Evolutionary conservation across 1,140 invertebrate genomes (phyloP).

Genomic region (Lucilia cuprina): DNA sequence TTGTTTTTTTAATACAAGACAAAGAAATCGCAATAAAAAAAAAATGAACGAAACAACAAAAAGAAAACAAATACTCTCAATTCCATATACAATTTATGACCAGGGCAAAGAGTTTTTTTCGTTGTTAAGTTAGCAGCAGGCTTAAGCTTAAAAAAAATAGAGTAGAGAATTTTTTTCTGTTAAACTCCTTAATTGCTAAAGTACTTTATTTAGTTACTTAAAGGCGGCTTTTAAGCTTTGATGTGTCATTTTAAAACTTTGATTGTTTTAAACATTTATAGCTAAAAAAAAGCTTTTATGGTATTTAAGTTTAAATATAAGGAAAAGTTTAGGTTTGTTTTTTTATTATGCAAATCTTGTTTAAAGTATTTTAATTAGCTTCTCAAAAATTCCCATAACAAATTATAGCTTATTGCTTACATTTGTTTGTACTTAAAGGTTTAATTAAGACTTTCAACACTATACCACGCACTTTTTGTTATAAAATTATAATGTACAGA

Average conservation of each 20-base stretch:
- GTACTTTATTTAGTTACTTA: background rate
- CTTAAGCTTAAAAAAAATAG: background rate
- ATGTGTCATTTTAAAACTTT: constrained; percentile 4
- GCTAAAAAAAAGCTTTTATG: background rate
- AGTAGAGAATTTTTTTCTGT: background rate
- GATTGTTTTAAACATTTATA: background rate
- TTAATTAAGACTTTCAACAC: constrained; percentile 12
- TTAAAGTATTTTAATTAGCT: background rate
- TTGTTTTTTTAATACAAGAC: background rate
- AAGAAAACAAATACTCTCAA: background rate
- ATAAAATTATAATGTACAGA: background rate
- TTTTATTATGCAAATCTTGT: background rate
- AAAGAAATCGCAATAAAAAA: background rate
- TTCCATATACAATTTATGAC: constrained; percentile 3
- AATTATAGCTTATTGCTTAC: background rate
- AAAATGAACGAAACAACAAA: background rate
- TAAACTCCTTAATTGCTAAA: background rate
- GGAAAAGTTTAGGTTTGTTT: background rate
- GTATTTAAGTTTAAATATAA: background rate
- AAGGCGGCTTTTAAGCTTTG: background rate
- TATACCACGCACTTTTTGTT: background rate
- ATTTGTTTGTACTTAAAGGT: background rate
- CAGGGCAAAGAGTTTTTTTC: background rate
- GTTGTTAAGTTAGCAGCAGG: no score
- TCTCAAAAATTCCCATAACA: background rate